A percentile compares a stretch with the other conserved stretches of the same genome.
These are phyloP conservation scores for Vidua macroura DNA, from an alignment of 2,113 vertebrate species.

Conservation along the genomic window DNA sequence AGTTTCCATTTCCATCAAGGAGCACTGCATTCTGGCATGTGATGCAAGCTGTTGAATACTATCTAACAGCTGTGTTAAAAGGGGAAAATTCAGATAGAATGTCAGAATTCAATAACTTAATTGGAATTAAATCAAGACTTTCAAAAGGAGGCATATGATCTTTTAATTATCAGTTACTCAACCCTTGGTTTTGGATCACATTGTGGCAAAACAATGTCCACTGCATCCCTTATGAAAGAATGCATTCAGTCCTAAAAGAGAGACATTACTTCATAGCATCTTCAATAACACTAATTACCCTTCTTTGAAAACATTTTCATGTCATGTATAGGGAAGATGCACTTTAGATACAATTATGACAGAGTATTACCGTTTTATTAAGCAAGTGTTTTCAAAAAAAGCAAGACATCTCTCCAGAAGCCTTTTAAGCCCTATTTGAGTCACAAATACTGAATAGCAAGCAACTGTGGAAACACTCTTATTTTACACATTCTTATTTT, in stretches of 20 bases:
- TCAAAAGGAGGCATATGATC: not conserved
- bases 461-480: not conserved
- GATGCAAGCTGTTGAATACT: not conserved
- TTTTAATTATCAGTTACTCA: not conserved
- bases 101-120: not conserved
- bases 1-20: not conserved
- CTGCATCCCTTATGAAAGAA: not conserved
- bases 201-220: not conserved
- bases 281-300: not conserved
- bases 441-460: not conserved
- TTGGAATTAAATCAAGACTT: not conserved
- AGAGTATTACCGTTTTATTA: not conserved
- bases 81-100: not conserved
- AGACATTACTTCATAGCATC: not conserved
- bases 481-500: not conserved
- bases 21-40: not conserved
- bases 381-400: not conserved
- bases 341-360: not conserved
- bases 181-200: not conserved
- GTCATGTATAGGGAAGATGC: not conserved
- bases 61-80: not conserved
- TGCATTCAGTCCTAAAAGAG: not conserved
- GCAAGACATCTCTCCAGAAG: not conserved
- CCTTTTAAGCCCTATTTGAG: not conserved
- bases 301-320: not conserved